Evolutionary conservation across 2,888 invertebrate genomes (phyloP), one percentile per base, ranked within the genome.

Genomic region (Chaetogeoica ovagalla): DNA sequence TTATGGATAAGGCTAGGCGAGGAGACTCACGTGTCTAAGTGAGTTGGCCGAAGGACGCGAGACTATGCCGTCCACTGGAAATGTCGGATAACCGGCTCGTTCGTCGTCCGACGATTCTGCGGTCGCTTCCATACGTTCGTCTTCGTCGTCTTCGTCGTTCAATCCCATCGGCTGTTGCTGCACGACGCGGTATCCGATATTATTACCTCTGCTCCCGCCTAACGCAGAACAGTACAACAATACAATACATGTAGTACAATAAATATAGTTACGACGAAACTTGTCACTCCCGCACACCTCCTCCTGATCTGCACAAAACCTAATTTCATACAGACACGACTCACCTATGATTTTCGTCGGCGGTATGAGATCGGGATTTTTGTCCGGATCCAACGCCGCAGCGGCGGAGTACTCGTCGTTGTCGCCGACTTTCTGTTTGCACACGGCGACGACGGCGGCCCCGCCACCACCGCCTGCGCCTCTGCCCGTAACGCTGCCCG

Each of bases 311-410:
- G n/a, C n/a, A n/a, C n/a, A n/a, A n/a, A n/a, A n/a, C n/a, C n/a
- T n/a, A n/a, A n/a, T n/a, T n/a, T n/a, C n/a, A 6, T 7, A 7
- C 39, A 7, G 48, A 48, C 8, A 9, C 2, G 5, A 57, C 75
- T 19, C 19, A 70, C 70, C 70, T 83, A 83, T 83, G 86, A 86
- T 86, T 84, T 86, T 86, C 81, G 86, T 86, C 83, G 85, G 85
- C 59, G 87, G 87, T 75, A 87, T 86, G 71, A 87, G 85, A 82
- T 87, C 87, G 17, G 87, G 87, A 84, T 87, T 87, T 83, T 86
- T 87, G 83, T 96, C 95, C 85, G 79, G 70, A 63, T 79, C 79
- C 30, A 17, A 57, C 19, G 79, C 62, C 5, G 77, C 77, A 1
- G 77, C 59, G n/a, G 39, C 62, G 62, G 69, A 69, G 15, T 57